phyloP scores from a whole-genome alignment of 2,888 invertebrate genomes.

The Latrodectus hesperus region DNA sequence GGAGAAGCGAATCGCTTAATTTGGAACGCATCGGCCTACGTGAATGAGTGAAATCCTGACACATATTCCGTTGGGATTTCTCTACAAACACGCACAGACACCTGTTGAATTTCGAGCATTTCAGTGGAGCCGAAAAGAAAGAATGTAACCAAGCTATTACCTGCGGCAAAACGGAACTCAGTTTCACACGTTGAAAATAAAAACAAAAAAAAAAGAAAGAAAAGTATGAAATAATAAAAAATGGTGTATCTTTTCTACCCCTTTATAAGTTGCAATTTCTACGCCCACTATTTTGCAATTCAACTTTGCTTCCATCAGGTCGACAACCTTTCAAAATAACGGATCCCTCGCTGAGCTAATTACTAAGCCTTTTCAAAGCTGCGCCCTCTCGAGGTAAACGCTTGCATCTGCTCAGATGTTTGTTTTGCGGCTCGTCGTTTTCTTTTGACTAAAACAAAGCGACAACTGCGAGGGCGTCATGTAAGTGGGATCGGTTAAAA shows the following conservation, averaged over 20 bases:
- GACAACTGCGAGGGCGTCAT: background rate
- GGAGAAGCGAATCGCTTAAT: slow-evolving; percentile 19
- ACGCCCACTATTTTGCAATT: slow-evolving; percentile 61
- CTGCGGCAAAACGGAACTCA: slow-evolving; percentile 25
- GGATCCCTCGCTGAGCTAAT: background rate
- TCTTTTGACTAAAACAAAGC: no score
- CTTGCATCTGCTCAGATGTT: background rate
- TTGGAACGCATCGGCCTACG: slow-evolving; percentile 53
- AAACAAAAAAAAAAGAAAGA: background rate
- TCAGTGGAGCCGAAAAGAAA: slow-evolving; percentile 40
- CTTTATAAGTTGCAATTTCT: background rate
- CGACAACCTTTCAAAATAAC: slow-evolving; percentile 24
- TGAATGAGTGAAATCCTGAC: slow-evolving; percentile 55
- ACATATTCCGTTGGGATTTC: slow-evolving; percentile 15
- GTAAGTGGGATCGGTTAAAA: background rate
- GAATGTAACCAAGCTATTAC: slow-evolving; percentile 17
- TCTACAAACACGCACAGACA: background rate
- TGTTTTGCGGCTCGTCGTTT: no score
- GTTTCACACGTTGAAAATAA: slow-evolving; percentile 25
- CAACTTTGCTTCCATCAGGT: slow-evolving; percentile 5
- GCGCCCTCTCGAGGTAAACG: slow-evolving; percentile 38
- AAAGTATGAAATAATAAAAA: background rate
- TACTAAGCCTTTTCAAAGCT: background rate
- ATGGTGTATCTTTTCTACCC: slow-evolving; percentile 9
- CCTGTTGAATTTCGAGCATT: slow-evolving; percentile 19